These are phyloP conservation scores for Amphiduros pacificus DNA, from an alignment of 2,888 invertebrate species.

Conservation along the genomic window DNA sequence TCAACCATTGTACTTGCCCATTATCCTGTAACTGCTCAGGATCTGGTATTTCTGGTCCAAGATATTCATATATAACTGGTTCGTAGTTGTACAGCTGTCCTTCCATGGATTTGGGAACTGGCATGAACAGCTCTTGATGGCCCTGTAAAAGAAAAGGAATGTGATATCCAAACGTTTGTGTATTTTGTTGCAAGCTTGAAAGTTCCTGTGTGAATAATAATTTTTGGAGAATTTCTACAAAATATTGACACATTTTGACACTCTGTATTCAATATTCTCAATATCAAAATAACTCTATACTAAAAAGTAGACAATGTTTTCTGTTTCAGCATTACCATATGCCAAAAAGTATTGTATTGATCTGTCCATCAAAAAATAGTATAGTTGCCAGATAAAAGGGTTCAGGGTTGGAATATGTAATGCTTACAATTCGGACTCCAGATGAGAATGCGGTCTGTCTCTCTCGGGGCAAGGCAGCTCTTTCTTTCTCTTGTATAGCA, in stretches of 20 bases:
- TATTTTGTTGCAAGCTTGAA: too few relatives aligned
- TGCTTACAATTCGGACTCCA: conserved; percentile 6
- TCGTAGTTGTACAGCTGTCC: background rate
- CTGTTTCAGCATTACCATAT: background rate
- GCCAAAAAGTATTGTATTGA: background rate
- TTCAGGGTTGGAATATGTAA: background rate
- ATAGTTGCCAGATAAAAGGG: background rate
- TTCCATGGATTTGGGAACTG: background rate
- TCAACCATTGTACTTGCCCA: too few relatives aligned
- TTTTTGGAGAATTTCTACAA: too few relatives aligned
- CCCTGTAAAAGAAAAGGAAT: conserved; percentile 5
- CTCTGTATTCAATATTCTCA: too few relatives aligned
- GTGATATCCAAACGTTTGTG: too few relatives aligned
- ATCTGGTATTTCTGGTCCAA: background rate
- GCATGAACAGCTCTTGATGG: background rate
- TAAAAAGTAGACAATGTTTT: background rate
- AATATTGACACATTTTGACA: too few relatives aligned
- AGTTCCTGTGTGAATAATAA: too few relatives aligned
- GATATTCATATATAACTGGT: background rate
- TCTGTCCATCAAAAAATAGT: background rate
- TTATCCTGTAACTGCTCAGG: background rate
- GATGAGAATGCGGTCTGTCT: conserved; percentile 4
- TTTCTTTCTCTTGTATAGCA: background rate
- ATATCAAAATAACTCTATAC: too few relatives aligned
- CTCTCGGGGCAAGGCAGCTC: background rate